Evolutionary conservation across 2,113 vertebrate species (phyloP).

Genomic region (Procapra przewalskii): DNA sequence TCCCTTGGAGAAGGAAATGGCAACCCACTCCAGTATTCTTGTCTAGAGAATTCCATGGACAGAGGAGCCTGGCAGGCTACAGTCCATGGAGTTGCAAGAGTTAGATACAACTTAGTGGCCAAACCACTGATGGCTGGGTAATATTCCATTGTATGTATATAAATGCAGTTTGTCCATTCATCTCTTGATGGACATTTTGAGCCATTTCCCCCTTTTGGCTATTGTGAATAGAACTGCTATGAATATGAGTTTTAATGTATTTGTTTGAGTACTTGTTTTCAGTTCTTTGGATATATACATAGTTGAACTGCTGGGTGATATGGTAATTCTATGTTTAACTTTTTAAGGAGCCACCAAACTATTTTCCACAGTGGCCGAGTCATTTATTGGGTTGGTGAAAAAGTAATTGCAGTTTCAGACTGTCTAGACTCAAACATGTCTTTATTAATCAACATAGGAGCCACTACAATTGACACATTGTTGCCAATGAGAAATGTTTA

Average conservation of each 20-base stretch:
- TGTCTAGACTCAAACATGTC: neutral
- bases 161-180: neutral
- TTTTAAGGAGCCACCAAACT: neutral
- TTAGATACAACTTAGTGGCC: neutral
- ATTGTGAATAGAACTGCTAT: neutral
- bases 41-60: neutral
- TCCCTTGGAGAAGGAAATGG: neutral
- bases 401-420: neutral
- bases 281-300: neutral
- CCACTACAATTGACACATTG: neutral
- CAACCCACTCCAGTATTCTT: neutral
- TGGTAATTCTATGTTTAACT: neutral
- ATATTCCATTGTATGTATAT: neutral
- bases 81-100: neutral
- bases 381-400: neutral
- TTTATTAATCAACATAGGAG: neutral
- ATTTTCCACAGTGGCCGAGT: neutral
- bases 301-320: neutral
- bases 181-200: neutral
- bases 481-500: neutral
- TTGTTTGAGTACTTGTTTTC: neutral
- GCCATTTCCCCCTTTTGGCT: neutral
- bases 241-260: neutral
- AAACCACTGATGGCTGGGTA: neutral
- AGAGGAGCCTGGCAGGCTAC: neutral